Evolutionary conservation across 2,888 invertebrate genomes (phyloP).

Genomic region (Malthinus seriepunctatus): DNA sequence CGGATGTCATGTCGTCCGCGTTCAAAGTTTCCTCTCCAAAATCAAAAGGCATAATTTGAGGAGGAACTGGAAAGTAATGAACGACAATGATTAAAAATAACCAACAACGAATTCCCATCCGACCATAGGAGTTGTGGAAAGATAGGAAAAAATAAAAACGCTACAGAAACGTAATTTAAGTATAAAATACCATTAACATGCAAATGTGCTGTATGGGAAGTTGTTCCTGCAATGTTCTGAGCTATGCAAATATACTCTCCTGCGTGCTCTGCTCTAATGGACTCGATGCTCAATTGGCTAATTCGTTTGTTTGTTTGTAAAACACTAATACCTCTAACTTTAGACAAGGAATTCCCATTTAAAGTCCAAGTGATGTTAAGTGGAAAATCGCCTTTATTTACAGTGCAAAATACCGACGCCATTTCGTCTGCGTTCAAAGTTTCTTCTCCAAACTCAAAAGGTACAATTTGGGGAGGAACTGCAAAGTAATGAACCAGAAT

Average conservation of each 20-base stretch:
- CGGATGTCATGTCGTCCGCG: constrained; percentile 67
- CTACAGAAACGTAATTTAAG: background rate
- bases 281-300: constrained; percentile 64
- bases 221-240: constrained; percentile 58
- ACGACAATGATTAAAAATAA: background rate
- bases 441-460: constrained; percentile 61
- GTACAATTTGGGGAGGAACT: constrained; percentile 58
- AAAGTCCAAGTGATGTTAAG: constrained; percentile 66
- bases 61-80: constrained; percentile 48
- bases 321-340: constrained; percentile 58
- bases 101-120: too few relatives aligned
- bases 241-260: constrained; percentile 69
- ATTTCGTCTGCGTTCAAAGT: constrained; percentile 71
- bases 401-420: constrained; percentile 68
- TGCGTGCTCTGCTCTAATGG: constrained; percentile 62
- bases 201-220: constrained; percentile 42
- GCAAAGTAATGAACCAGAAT: constrained; percentile 24
- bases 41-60: constrained; percentile 64
- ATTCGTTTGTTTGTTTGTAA: constrained; percentile 57
- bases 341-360: constrained; percentile 45
- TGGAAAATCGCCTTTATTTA: constrained; percentile 71
- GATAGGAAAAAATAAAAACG: constrained; percentile 29
- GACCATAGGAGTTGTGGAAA: constrained; percentile 55
- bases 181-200: constrained; percentile 56
- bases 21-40: constrained; percentile 71